These are phyloP conservation scores for Coleophora deauratella DNA, from an alignment of 2,888 invertebrate species.

Conservation along the genomic window DNA sequence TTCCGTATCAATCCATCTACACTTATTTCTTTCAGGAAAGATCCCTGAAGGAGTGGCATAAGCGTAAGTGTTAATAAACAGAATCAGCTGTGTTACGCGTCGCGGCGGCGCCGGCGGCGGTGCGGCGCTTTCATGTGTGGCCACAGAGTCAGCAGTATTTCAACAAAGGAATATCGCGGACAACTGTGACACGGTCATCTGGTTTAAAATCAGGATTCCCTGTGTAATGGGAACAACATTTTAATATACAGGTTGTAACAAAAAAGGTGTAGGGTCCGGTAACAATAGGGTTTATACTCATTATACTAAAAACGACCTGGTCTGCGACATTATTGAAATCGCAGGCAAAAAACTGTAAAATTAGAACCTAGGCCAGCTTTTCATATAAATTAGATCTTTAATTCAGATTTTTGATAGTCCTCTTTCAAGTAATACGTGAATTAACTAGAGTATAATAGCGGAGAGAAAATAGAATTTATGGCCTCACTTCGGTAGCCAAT, in stretches of 20 bases:
- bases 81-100: conserved; percentile 1
- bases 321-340: too few species aligned
- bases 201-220: conserved; percentile 23
- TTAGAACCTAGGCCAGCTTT: too few species aligned
- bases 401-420: too few species aligned
- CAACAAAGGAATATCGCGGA: neutral
- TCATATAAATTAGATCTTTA: too few species aligned
- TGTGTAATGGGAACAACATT: conserved; percentile 8
- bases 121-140: neutral
- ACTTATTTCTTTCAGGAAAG: too few species aligned
- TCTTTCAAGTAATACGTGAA: conserved; percentile 9
- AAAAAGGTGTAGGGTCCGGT: too few species aligned
- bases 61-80: conserved; percentile 4
- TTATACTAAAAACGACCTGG: too few species aligned
- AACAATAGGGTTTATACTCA: too few species aligned
- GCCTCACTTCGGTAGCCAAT: conserved; percentile 32
- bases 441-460: too few species aligned
- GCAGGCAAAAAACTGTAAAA: too few species aligned
- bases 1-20: neutral
- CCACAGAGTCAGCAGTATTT: neutral
- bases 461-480: conserved; percentile 13
- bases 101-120: conserved; percentile 1
- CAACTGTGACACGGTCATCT: conserved; percentile 17
- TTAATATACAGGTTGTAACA: conserved; percentile 16
- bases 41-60: too few species aligned